These are phyloP conservation scores for Camelus bactrianus DNA, from an alignment of 2,113 vertebrate species.

Conservation along the genomic window DNA sequence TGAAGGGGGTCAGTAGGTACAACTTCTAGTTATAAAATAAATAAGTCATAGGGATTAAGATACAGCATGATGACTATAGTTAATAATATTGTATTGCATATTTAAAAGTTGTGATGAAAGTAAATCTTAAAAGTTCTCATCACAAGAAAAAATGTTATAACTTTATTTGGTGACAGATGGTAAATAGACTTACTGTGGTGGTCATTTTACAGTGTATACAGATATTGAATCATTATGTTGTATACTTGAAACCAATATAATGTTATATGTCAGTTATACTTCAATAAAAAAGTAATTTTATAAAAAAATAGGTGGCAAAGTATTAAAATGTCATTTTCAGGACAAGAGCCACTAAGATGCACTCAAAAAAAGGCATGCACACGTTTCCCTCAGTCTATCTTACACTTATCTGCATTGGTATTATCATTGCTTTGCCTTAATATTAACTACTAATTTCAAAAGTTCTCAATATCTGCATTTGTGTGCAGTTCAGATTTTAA, in stretches of 20 bases:
- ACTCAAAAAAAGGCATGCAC: background rate
- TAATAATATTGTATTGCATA: background rate
- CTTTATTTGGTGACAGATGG: background rate
- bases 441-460: background rate
- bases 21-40: background rate
- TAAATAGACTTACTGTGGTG: background rate
- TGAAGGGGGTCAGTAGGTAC: background rate
- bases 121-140: background rate
- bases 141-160: background rate
- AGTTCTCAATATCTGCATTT: background rate
- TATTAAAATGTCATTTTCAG: slow-evolving; percentile 2
- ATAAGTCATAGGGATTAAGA: background rate
- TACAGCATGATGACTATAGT: background rate
- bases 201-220: background rate
- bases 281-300: background rate
- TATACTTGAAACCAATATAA: background rate
- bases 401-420: background rate
- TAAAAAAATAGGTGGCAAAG: background rate
- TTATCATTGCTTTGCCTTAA: background rate
- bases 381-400: background rate
- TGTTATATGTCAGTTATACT: background rate
- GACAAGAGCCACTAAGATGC: background rate
- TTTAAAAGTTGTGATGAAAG: background rate
- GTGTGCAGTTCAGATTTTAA: background rate
- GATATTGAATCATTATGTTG: background rate